Base-by-base conservation (phyloP, 2,113 vertebrate species). In the Psammodynastes pulverulentus region DNA sequence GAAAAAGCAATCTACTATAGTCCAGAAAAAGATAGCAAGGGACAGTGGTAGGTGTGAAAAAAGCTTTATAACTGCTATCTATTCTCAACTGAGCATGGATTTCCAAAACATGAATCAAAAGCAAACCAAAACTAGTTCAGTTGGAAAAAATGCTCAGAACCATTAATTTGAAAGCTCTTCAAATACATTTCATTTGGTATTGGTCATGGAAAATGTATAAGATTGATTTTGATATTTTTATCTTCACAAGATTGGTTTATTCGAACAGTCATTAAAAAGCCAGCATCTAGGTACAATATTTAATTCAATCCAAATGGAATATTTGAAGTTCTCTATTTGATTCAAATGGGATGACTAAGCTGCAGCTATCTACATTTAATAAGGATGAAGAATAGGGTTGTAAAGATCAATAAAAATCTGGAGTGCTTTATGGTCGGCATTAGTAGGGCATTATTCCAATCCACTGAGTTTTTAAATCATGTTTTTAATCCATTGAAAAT, bases 111-210 rank as follows among this genome's bases (percentile, higher is more conserved):
- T 3, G 34, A 93, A 79, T 92, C 91, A 92, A 90, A 94, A 95
- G 91, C 49, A 86, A 67, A 93, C 58, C 94, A 93, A 86, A 87
- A 92, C 91, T 91, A 87, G 90, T 89, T 87, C 9, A 91, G 3
- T 91, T n/a, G 79, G 23, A 94, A 95, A 95, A 67, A 94, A 43
- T 24, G 87, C 91, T 54, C 90, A 94, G 91, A 95, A 92, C 94
- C 43, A 88, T 58, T 93, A 94, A 84, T 86, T 93, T 91, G 93
- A 79, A 8, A 94, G 94, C 90, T 93, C 94, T 93, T 2, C 53
- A 54, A 92, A 85, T 9, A 87, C 58, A 91, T 95, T 95, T 92
- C 90, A 56, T 54, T 95, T 86, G 79, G 8, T 54, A 62, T 46
- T 39, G 34, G 0, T 1, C 24, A 93, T 58, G 84, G 46, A 49